Conservation (phyloP, 2,888 invertebrate species). For the Mesochorus sp. region DNA sequence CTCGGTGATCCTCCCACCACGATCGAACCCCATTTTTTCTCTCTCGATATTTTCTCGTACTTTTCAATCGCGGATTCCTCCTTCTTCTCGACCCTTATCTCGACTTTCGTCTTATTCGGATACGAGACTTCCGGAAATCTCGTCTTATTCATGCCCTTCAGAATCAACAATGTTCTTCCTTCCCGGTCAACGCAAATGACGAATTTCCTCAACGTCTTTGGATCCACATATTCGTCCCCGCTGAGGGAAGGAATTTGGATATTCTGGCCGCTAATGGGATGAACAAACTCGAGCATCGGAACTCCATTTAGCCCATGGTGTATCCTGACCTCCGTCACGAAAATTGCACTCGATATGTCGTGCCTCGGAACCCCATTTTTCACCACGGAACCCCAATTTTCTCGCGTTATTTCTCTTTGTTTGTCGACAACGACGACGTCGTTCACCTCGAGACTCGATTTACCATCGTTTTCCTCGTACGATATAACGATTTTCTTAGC, state of each 20-base stretch:
- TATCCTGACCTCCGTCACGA: not conserved
- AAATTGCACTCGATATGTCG: not conserved
- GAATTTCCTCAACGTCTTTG: not conserved
- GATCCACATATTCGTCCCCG: conserved; percentile 31
- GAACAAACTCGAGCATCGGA: not conserved
- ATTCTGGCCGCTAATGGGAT: conserved; percentile 10
- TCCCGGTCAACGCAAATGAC: conserved; percentile 13
- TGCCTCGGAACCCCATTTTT: not conserved
- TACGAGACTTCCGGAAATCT: not conserved
- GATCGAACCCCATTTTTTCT: conserved; percentile 14
- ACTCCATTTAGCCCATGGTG: not conserved
- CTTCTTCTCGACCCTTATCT: not conserved
- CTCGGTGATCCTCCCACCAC: conserved; percentile 3
- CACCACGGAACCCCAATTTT: conserved; percentile 18
- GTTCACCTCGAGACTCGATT: too few relatives aligned
- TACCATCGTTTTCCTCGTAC: too few relatives aligned
- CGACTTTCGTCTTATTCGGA: not conserved
- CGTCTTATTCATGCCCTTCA: not conserved
- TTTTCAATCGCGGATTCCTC: not conserved
- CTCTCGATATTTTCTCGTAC: not conserved
- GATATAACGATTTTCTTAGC: too few relatives aligned
- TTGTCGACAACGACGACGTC: too few relatives aligned
- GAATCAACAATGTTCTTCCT: conserved; percentile 32
- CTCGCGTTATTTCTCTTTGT: too few relatives aligned
- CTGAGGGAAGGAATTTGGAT: conserved; percentile 6